Evolutionary conservation across 2,888 invertebrate genomes (phyloP).

Genomic region (Belgica antarctica): DNA sequence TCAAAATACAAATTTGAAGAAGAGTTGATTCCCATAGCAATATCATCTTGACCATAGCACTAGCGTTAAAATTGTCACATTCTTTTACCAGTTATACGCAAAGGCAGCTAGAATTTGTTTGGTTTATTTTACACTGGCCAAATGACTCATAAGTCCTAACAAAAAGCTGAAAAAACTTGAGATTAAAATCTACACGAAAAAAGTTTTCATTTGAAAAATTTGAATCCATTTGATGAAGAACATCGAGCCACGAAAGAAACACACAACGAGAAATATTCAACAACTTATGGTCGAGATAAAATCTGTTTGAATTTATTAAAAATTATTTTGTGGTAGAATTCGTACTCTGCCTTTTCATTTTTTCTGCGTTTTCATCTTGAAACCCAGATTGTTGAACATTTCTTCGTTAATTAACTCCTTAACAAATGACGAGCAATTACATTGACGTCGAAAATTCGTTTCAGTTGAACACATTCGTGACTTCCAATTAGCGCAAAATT

Average conservation of each 20-base stretch:
- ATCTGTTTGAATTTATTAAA: constrained; percentile 34
- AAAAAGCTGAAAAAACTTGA: too few relatives aligned
- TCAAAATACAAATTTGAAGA: neutral
- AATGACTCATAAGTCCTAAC: too few relatives aligned
- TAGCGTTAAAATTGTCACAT: too few relatives aligned
- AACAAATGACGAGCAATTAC: constrained; percentile 40
- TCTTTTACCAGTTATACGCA: too few relatives aligned
- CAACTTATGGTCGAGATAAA: neutral
- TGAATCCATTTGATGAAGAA: constrained; percentile 35
- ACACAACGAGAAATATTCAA: neutral
- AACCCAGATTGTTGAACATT: neutral
- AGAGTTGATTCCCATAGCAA: too few relatives aligned
- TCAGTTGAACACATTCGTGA: constrained; percentile 30
- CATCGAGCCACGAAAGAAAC: constrained; percentile 9
- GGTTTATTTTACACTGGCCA: too few relatives aligned
- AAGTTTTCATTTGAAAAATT: constrained; percentile 29
- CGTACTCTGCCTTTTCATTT: constrained; percentile 13
- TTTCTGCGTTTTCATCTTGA: neutral
- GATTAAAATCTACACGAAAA: too few relatives aligned
- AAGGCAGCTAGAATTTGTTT: too few relatives aligned
- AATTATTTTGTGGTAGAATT: constrained; percentile 18
- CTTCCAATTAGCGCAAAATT: neutral
- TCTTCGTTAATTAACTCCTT: constrained; percentile 37
- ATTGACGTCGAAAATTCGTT: constrained; percentile 33
- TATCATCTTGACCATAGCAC: too few relatives aligned